phyloP scores from a whole-genome alignment of 2,797 vertebrate species.

The Cottoperca gobio region DNA sequence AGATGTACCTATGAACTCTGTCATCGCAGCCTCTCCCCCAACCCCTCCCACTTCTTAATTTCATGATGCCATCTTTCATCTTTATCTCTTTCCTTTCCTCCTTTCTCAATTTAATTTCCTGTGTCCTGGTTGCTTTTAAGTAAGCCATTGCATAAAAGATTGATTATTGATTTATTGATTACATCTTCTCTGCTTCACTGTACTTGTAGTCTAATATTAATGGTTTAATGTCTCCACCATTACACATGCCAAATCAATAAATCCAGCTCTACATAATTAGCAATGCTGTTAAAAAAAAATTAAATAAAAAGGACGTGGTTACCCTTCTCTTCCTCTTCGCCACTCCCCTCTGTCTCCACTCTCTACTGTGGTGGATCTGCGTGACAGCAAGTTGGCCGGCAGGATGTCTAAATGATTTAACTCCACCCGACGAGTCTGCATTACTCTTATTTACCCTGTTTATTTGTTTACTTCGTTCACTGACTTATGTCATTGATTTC shows the following conservation, averaged over 20 bases:
- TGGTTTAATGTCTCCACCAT: conserved; percentile 49
- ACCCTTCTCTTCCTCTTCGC: conserved; percentile 15
- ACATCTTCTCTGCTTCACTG: conserved; percentile 17
- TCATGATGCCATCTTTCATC: conserved; percentile 54
- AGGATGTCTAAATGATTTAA: conserved; percentile 35
- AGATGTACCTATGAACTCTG: conserved; percentile 61
- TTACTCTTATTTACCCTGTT: conserved; percentile 26
- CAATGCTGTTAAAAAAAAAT: conserved; percentile 33
- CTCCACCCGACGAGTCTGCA: conserved; percentile 13
- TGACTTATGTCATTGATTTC: conserved; percentile 41
- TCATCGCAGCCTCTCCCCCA: conserved; percentile 14
- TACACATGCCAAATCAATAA: conserved; percentile 43
- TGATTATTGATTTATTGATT: not conserved
- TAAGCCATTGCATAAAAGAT: conserved; percentile 42
- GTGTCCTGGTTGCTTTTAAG: conserved; percentile 34
- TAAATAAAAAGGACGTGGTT: conserved; percentile 26
- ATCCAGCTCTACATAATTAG: conserved; percentile 53
- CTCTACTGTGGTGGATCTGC: conserved; percentile 12
- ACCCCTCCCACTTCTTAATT: conserved; percentile 22
- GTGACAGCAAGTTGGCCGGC: conserved; percentile 17
- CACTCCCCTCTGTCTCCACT: conserved; percentile 22
- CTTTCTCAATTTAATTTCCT: conserved; percentile 48
- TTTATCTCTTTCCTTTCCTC: conserved; percentile 25
- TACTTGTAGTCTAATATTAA: conserved; percentile 45
- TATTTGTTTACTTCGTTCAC: conserved; percentile 26